These are phyloP conservation scores for Tretioscincus oriximinensis DNA, from an alignment of 2,113 vertebrate species.

Conservation along the genomic window DNA sequence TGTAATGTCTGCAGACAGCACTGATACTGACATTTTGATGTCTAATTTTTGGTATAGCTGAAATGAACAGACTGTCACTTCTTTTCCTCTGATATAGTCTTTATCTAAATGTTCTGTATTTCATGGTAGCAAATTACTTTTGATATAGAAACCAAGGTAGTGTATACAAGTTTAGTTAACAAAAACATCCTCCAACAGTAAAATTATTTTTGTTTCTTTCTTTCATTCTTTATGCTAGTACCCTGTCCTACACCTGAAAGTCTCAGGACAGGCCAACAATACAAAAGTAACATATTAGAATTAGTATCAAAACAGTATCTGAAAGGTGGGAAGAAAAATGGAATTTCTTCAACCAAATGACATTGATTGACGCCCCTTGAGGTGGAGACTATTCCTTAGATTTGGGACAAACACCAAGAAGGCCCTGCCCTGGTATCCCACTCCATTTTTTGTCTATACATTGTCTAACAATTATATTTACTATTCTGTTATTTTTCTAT, in stretches of 20 bases:
- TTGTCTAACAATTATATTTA: not conserved
- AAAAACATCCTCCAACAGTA: not conserved
- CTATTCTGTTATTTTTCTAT: not conserved
- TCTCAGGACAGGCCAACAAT: too few species aligned
- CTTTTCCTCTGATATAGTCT: conserved; percentile 10
- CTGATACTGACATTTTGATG: conserved; percentile 1
- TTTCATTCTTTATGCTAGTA: too few species aligned
- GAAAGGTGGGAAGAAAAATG: too few species aligned
- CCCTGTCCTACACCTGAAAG: too few species aligned
- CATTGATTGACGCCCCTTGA: too few species aligned
- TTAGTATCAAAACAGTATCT: too few species aligned
- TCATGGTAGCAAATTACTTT: not conserved
- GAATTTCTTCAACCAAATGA: too few species aligned
- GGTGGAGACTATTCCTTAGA: too few species aligned
- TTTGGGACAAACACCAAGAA: too few species aligned
- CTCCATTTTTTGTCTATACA: not conserved
- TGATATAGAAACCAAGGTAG: fast-evolving
- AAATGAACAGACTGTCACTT: not conserved
- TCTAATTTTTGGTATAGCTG: not conserved
- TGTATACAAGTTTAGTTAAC: not conserved
- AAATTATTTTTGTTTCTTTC: too few species aligned
- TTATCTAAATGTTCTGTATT: not conserved
- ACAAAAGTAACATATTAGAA: too few species aligned
- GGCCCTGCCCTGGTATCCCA: too few species aligned
- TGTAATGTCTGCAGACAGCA: conserved; percentile 12